Percentiles rank a stretch among this genome's conserved stretches.
Evolutionary conservation across 2,888 invertebrate species (phyloP).

Genomic region (Onchidella celtica): DNA sequence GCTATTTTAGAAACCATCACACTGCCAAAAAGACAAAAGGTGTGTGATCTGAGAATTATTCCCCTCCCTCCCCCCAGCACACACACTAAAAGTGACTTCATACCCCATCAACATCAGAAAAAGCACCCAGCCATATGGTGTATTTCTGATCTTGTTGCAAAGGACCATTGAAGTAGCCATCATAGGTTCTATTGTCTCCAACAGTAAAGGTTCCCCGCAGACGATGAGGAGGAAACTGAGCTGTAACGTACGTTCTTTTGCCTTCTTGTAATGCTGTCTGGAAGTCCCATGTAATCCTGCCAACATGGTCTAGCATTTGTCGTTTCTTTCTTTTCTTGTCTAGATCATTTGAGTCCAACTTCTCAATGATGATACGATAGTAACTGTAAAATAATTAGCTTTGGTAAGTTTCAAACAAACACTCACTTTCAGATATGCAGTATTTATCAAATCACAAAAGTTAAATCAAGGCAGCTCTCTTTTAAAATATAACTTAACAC

Average conservation of each 20-base stretch:
- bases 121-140: constrained; percentile 87
- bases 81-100: too few relatives aligned
- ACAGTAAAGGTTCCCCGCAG: constrained; percentile 87
- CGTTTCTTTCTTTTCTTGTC: constrained; percentile 29
- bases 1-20: too few relatives aligned
- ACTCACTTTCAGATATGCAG: too few relatives aligned
- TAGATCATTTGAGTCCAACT: not conserved
- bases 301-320: constrained; percentile 3
- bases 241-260: constrained; percentile 90
- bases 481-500: too few relatives aligned
- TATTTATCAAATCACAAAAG: too few relatives aligned
- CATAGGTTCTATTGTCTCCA: constrained; percentile 89
- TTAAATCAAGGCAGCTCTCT: too few relatives aligned
- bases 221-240: constrained; percentile 86
- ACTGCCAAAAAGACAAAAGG: too few relatives aligned
- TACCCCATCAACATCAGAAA: constrained; percentile 86
- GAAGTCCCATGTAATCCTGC: constrained; percentile 84
- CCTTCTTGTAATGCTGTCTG: constrained; percentile 86
- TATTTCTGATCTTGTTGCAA: constrained; percentile 84
- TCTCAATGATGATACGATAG: constrained; percentile 38
- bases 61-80: too few relatives aligned
- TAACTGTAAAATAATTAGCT: constrained; percentile 12
- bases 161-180: constrained; percentile 90
- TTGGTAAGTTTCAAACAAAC: not conserved
- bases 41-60: too few relatives aligned